Conservation (phyloP, 2,888 invertebrate genomes). For the Apamea anceps region DNA sequence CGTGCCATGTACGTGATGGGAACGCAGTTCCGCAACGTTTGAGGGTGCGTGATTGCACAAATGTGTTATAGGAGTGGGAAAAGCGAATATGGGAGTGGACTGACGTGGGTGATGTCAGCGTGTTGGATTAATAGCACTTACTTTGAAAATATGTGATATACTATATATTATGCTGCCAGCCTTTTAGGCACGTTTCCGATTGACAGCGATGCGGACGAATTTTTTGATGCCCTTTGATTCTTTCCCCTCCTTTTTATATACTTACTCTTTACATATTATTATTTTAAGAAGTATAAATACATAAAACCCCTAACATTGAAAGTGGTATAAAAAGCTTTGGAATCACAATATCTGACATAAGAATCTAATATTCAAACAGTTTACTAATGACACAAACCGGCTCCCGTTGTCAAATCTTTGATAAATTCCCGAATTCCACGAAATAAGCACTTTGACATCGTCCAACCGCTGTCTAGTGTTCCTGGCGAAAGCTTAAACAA, state of each 20-base stretch:
- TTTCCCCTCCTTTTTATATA: too few relatives aligned
- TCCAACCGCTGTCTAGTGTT: neutral
- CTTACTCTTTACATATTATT: too few relatives aligned
- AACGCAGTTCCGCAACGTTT: conserved; percentile 10
- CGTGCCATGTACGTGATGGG: conserved; percentile 41
- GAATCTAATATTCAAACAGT: neutral
- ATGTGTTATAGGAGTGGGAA: neutral
- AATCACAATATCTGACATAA: neutral
- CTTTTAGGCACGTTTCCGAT: too few relatives aligned
- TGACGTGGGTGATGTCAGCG: neutral
- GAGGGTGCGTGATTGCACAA: conserved; percentile 17
- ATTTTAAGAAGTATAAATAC: too few relatives aligned
- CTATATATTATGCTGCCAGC: too few relatives aligned
- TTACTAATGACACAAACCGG: neutral
- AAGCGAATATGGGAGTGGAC: neutral
- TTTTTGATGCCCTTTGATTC: too few relatives aligned
- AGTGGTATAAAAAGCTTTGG: neutral
- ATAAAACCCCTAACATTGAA: neutral
- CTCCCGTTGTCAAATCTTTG: neutral
- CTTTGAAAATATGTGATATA: neutral
- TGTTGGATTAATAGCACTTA: neutral
- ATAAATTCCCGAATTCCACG: neutral
- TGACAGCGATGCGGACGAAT: too few relatives aligned
- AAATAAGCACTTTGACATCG: neutral
- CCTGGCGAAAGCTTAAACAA: neutral